Percentiles rank a stretch among this genome's conserved stretches.
These are phyloP conservation scores for Holacanthella duospinosa DNA, from an alignment of 2,888 invertebrate species.

Conservation along the genomic window DNA sequence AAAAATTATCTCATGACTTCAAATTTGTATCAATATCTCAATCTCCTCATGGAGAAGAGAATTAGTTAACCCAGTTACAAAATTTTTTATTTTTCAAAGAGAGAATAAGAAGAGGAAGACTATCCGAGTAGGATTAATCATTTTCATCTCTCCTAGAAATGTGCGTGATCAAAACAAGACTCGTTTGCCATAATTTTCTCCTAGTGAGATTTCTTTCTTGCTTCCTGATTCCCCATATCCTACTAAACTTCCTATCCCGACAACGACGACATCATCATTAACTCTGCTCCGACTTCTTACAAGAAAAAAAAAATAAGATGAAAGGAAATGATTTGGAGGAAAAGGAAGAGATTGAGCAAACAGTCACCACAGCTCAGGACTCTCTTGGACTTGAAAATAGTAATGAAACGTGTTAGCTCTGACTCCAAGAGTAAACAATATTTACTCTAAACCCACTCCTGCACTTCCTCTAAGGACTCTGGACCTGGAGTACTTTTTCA, in stretches of 20 bases:
- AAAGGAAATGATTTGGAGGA: background rate
- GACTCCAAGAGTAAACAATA: constrained; percentile 3
- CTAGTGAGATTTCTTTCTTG: background rate
- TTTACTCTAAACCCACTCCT: background rate
- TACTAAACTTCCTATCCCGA: background rate
- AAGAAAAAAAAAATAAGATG: background rate
- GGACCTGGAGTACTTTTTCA: background rate
- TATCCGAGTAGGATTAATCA: too few relatives aligned
- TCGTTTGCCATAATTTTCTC: too few relatives aligned
- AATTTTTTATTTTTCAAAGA: too few relatives aligned
- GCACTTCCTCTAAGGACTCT: background rate
- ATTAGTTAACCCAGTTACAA: too few relatives aligned
- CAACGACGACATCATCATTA: background rate
- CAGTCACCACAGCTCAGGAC: too few relatives aligned
- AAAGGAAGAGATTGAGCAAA: background rate
- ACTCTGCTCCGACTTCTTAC: background rate
- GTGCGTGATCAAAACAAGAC: too few relatives aligned
- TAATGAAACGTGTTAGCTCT: background rate
- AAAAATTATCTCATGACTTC: too few relatives aligned
- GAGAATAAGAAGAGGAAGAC: too few relatives aligned
- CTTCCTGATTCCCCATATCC: background rate
- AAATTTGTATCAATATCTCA: too few relatives aligned
- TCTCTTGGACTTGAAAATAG: background rate
- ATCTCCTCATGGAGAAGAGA: too few relatives aligned
- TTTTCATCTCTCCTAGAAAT: too few relatives aligned